Base-by-base conservation (phyloP, 1,140 invertebrate genomes). In the Adelges cooleyi region DNA sequence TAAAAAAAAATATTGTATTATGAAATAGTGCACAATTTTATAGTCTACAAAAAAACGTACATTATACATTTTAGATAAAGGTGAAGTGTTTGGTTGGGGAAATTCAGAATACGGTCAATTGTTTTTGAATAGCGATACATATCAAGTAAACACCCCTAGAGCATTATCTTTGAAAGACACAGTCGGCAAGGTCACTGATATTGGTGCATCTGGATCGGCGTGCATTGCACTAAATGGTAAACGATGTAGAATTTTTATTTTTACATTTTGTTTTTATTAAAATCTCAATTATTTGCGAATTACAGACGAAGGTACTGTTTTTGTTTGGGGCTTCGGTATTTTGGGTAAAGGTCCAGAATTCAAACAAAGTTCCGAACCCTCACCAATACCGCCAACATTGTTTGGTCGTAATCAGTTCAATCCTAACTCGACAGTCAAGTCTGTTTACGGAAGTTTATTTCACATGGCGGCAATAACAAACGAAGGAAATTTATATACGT, bases 1-100 rank as follows among this genome's bases (percentile, higher is more conserved):
- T 29, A 33, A 33, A 6, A n/a, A 69, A 38, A 25, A 29, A n/a
- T 33, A 36, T 38, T 22, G 40, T 50, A 50, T 62, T 51, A 56
- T 11, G n/a, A n/a, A n/a, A n/a, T n/a, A n/a, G n/a, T n/a, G n/a
- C n/a, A n/a, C n/a, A n/a, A n/a, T n/a, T n/a, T n/a, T n/a, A n/a
- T n/a, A n/a, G n/a, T n/a, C n/a, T n/a, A n/a, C n/a, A n/a, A n/a
- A n/a, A n/a, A n/a, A n/a, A n/a, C n/a, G n/a, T 65, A 33, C 15
- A 42, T 68, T 69, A 65, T 69, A 62, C 53, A 65, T 76, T 79
- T 54, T 74, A 89, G 92, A 94, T 70, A 84, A 86, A 73, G 94
- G 94, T 18, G 89, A 95, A 71, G 79, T 96, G 2, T 98, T 96
- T 80, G 94, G 93, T 0, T 98, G 95, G 94, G 95, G 95, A 20